A percentile compares a stretch with the other conserved stretches of the same genome.
Conservation (phyloP, 2,113 vertebrate species). For the Leucosticte australis region DNA sequence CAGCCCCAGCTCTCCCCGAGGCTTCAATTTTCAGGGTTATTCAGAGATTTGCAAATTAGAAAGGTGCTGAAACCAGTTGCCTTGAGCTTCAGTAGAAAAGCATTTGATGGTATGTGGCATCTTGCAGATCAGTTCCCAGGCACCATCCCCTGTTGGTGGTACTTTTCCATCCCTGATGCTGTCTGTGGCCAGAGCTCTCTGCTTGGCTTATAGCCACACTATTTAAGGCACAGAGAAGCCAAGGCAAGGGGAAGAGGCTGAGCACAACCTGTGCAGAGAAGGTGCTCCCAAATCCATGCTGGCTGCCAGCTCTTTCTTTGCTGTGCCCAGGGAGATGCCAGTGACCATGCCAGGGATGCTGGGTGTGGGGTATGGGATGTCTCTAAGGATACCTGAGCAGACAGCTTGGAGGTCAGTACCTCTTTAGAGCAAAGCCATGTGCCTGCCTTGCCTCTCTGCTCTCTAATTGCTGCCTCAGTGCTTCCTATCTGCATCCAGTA, state of each 20-base stretch:
- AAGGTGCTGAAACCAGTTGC: not conserved
- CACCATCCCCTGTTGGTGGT: not conserved
- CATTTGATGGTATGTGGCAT: not conserved
- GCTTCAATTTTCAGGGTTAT: not conserved
- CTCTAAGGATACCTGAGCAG: not conserved
- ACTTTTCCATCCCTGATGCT: not conserved
- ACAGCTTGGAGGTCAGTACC: not conserved
- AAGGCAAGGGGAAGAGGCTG: not conserved
- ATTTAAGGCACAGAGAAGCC: not conserved
- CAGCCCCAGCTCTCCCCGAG: not conserved
- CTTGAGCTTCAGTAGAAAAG: not conserved
- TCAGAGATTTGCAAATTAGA: not conserved
- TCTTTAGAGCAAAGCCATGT: not conserved
- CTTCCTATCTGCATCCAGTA: conserved; percentile 20
- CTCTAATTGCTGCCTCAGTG: not conserved
- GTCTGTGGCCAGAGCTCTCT: not conserved
- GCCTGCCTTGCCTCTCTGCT: conserved; percentile 1
- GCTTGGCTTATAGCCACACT: not conserved
- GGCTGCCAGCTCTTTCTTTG: not conserved
- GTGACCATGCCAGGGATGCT: not conserved
- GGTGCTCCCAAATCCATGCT: not conserved
- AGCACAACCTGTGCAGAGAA: not conserved
- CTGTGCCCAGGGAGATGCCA: not conserved
- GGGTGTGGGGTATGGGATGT: fast-evolving
- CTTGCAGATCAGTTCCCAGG: not conserved